These are phyloP conservation scores for Aplysia californica DNA, from an alignment of 1,140 invertebrate genomes.

Conservation along the genomic window DNA sequence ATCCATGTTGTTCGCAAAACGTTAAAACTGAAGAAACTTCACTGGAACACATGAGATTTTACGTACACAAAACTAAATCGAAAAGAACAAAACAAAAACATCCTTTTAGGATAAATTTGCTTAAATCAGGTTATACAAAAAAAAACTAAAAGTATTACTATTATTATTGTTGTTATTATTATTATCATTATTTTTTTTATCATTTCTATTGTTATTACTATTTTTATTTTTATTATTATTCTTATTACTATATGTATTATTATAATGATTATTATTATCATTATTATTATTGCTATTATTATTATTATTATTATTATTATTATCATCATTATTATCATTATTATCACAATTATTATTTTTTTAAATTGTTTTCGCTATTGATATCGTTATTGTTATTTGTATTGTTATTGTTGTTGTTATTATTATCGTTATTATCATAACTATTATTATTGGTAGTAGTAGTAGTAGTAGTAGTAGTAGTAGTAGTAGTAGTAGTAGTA, in stretches of 20 bases:
- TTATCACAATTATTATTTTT: neutral
- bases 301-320: neutral
- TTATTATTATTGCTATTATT: neutral
- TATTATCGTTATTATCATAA: neutral
- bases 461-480: too few species aligned
- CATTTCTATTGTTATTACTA: neutral
- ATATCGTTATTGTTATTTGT: neutral
- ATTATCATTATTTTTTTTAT: neutral
- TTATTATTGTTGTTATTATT: neutral
- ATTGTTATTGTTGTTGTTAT: neutral
- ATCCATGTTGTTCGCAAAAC: too few species aligned
- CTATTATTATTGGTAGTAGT: neutral
- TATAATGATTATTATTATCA: neutral
- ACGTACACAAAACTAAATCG: too few species aligned
- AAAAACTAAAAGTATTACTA: neutral
- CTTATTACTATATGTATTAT: neutral
- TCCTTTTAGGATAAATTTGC: too few species aligned
- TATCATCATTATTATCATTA: neutral
- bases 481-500: neutral
- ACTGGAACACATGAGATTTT: too few species aligned
- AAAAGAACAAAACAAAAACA: too few species aligned
- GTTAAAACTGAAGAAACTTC: too few species aligned
- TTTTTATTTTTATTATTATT: neutral
- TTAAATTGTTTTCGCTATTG: neutral
- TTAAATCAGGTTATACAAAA: too few species aligned